These are phyloP conservation scores for Ictalurus punctatus DNA, from an alignment of 2,113 vertebrate species.

Conservation along the genomic window DNA sequence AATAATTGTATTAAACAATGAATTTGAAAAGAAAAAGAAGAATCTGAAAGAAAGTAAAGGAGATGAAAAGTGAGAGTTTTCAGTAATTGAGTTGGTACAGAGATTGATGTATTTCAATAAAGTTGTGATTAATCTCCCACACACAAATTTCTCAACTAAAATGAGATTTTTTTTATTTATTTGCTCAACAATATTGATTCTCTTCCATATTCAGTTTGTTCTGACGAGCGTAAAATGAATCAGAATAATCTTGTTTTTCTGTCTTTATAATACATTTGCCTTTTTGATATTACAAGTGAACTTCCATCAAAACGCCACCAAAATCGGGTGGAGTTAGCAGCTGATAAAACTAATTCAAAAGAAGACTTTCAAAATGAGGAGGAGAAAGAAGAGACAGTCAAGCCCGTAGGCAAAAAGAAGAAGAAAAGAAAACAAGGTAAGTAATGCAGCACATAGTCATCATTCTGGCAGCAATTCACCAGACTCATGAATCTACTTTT, in stretches of 20 bases:
- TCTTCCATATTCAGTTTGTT: not conserved
- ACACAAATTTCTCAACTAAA: not conserved
- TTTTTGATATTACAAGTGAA: conserved; percentile 60
- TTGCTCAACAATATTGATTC: too few species aligned
- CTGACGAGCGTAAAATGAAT: not conserved
- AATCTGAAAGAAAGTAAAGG: conserved; percentile 70
- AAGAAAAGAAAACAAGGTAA: conserved; percentile 81
- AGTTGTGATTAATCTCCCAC: not conserved
- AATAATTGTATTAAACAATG: conserved; percentile 70
- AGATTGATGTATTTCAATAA: not conserved
- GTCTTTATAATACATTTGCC: not conserved
- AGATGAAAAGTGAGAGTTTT: conserved; percentile 76
- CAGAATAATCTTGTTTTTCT: not conserved
- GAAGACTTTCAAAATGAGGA: conserved; percentile 58
- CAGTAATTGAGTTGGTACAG: not conserved
- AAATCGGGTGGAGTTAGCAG: conserved; percentile 46
- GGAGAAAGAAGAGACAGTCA: conserved; percentile 61
- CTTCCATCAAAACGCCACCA: conserved; percentile 60
- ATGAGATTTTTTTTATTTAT: not conserved
- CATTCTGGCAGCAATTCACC: not conserved
- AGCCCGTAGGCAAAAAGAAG: conserved; percentile 79
- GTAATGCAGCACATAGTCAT: not conserved
- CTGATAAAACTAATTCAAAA: conserved; percentile 55
- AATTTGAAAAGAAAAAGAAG: conserved; percentile 82
- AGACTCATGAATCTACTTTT: not conserved